A percentile compares a stretch with the other conserved stretches of the same genome.
phyloP scores from a whole-genome alignment of 2,888 invertebrate species.

The Troides helena region DNA sequence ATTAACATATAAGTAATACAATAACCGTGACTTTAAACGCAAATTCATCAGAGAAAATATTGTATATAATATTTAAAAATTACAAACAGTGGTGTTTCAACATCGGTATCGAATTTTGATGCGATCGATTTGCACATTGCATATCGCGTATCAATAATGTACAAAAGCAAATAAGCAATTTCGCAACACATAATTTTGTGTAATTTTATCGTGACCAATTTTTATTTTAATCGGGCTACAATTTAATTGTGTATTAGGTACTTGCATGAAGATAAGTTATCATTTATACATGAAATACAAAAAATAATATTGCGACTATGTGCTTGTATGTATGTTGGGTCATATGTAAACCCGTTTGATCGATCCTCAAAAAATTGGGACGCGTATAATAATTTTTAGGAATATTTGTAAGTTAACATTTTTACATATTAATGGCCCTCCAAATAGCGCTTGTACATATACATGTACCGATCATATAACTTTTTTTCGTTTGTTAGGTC shows the following conservation, averaged over 20 bases:
- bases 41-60: background rate
- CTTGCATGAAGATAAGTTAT: background rate
- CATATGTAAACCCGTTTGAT: too few species aligned
- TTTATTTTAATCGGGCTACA: background rate
- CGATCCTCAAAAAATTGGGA: too few species aligned
- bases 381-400: too few species aligned
- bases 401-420: too few species aligned
- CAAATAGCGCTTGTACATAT: too few species aligned
- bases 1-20: background rate
- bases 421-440: too few species aligned
- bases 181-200: constrained; percentile 5
- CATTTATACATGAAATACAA: background rate
- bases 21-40: background rate
- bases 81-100: constrained; percentile 3
- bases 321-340: background rate
- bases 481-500: too few species aligned
- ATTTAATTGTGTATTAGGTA: background rate
- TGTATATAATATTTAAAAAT: background rate
- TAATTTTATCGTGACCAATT: too few species aligned
- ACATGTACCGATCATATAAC: too few species aligned
- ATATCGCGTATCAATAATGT: constrained; percentile 12
- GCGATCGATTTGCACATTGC: constrained; percentile 8
- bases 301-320: background rate
- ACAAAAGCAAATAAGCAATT: constrained; percentile 1
- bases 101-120: constrained; percentile 8